phyloP scores from a whole-genome alignment of 2,888 invertebrate genomes.

The Cantharis lateralis region DNA sequence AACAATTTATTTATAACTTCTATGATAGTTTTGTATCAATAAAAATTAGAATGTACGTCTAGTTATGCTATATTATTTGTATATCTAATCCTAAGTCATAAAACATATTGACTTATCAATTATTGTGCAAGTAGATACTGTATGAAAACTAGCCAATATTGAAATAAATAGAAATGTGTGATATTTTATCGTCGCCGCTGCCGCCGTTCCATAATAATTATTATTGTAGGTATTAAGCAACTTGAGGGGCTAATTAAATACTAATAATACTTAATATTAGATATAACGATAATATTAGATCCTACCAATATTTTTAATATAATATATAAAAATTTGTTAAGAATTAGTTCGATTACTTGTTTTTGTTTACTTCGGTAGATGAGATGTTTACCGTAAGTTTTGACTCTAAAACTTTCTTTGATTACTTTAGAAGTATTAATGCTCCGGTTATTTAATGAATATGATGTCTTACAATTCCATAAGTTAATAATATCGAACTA shows the following conservation, averaged over 20 bases:
- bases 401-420: neutral
- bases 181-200: neutral
- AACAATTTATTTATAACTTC: neutral
- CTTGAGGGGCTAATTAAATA: neutral
- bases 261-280: neutral
- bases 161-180: neutral
- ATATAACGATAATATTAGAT: neutral
- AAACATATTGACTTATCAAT: neutral
- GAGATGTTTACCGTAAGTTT: neutral
- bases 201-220: neutral
- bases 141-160: neutral
- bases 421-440: neutral
- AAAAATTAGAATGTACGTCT: neutral
- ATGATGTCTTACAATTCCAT: neutral
- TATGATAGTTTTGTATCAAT: neutral
- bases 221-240: neutral
- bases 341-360: neutral
- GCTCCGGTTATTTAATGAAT: neutral
- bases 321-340: neutral
- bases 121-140: neutral
- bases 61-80: neutral
- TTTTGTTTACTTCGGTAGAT: neutral
- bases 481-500: neutral
- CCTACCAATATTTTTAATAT: neutral
- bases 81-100: neutral